Percentiles rank a stretch among this genome's conserved stretches.
Conservation (phyloP, 2,888 invertebrate genomes). For the Anorthoa munda region DNA sequence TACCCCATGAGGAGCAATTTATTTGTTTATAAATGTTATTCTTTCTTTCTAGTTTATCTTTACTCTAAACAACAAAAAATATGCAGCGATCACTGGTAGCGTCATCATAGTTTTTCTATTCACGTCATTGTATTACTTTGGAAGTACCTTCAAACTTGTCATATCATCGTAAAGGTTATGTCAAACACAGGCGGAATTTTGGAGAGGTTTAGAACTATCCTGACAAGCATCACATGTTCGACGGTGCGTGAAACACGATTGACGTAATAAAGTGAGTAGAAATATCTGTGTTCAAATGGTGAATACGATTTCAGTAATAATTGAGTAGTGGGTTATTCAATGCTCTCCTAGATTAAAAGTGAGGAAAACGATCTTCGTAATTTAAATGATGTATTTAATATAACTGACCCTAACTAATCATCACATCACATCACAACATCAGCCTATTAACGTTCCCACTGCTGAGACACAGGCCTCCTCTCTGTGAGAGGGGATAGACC, state of each 20-base stretch:
- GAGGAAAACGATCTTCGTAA: neutral
- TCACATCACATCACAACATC: too few species aligned
- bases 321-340: neutral
- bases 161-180: neutral
- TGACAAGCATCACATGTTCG: neutral
- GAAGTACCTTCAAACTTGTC: neutral
- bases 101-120: neutral
- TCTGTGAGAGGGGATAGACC: too few species aligned
- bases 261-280: neutral
- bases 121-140: neutral
- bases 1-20: too few species aligned
- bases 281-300: neutral
- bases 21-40: too few species aligned
- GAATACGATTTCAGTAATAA: neutral
- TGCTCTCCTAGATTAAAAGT: neutral
- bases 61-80: neutral
- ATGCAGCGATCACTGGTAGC: neutral
- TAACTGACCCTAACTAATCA: neutral
- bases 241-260: slow-evolving; percentile 1
- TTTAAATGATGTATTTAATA: neutral
- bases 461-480: too few species aligned
- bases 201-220: neutral
- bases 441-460: too few species aligned
- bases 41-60: too few species aligned
- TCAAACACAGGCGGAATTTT: neutral